Conservation (phyloP, 2,888 invertebrate genomes). For the Drosophila recens region DNA sequence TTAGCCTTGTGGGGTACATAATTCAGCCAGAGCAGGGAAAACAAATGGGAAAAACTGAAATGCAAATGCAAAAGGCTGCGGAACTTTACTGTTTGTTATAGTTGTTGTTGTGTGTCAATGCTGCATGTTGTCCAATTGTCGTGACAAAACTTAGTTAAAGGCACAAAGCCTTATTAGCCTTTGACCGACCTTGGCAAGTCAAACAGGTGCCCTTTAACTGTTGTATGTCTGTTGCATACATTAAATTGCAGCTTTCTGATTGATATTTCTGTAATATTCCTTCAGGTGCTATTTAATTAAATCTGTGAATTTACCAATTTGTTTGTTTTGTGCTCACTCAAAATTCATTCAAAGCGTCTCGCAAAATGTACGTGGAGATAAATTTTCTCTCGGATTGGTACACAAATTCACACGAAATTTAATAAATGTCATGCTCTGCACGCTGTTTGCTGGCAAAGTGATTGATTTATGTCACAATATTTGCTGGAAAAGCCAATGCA, state of each 20-base stretch:
- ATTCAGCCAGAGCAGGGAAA: conserved; percentile 25
- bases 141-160: conserved; percentile 65
- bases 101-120: conserved; percentile 32
- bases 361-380: conserved; percentile 17
- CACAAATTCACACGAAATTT: conserved; percentile 49
- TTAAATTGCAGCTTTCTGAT: conserved; percentile 3
- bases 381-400: conserved; percentile 7
- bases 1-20: conserved; percentile 29
- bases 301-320: conserved; percentile 17
- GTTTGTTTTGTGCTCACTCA: conserved; percentile 1
- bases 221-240: neutral
- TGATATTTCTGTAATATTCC: conserved; percentile 3
- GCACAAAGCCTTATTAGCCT: conserved; percentile 13
- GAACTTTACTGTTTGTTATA: conserved; percentile 40
- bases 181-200: conserved; percentile 29
- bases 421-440: conserved; percentile 56
- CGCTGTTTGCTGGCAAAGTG: conserved; percentile 43
- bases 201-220: neutral
- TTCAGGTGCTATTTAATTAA: conserved; percentile 45
- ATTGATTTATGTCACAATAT: conserved; percentile 73
- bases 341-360: conserved; percentile 11
- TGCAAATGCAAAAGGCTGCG: conserved; percentile 45
- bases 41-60: conserved; percentile 7
- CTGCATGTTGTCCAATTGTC: conserved; percentile 47
- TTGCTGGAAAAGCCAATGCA: conserved; percentile 37